phyloP scores from a whole-genome alignment of 2,797 vertebrate species.

The Diceros bicornis region DNA sequence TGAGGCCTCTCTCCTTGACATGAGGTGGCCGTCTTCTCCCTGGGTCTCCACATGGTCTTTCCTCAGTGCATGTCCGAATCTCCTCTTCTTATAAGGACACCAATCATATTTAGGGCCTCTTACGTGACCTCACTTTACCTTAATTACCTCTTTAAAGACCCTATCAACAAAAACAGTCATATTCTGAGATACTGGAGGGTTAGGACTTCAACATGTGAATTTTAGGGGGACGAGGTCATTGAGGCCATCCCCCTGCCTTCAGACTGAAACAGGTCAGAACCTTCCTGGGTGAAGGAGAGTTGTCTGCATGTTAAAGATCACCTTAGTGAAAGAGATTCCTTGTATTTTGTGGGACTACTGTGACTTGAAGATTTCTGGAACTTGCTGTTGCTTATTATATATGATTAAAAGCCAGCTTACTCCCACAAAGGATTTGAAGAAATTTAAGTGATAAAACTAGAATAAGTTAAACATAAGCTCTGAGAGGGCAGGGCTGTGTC shows the following conservation, averaged over 20 bases:
- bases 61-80: neutral
- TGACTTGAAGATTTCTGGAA: neutral
- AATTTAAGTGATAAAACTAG: neutral
- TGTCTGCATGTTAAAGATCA: neutral
- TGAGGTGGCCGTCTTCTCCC: neutral
- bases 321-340: neutral
- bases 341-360: neutral
- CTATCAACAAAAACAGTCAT: neutral
- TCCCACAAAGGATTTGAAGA: neutral
- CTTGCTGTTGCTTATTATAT: neutral
- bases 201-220: neutral
- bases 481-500: neutral
- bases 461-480: neutral
- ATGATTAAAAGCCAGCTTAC: neutral
- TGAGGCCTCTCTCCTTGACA: neutral
- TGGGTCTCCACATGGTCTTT: neutral
- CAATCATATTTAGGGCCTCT: neutral
- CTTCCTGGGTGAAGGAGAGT: neutral
- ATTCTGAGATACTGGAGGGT: neutral
- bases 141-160: neutral
- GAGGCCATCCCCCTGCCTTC: neutral
- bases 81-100: neutral
- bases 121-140: neutral
- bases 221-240: no score
- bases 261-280: neutral